Percentiles rank a stretch among this genome's conserved stretches.
phyloP scores from a whole-genome alignment of 1,140 invertebrate species.

The Cylas formicarius region DNA sequence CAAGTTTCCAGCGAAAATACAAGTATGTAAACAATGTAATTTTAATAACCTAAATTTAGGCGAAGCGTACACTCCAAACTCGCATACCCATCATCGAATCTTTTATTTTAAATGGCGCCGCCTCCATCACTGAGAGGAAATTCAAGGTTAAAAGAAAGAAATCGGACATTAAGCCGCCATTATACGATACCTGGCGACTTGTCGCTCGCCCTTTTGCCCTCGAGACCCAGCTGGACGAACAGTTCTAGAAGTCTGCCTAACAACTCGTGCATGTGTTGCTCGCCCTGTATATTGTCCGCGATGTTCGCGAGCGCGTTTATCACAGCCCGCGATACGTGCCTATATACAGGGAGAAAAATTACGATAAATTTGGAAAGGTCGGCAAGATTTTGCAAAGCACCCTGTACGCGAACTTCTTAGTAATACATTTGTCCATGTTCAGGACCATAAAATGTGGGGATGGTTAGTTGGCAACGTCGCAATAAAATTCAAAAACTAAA shows the following conservation, averaged over 20 bases:
- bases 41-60: too few relatives aligned
- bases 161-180: neutral
- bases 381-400: too few relatives aligned
- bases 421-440: too few relatives aligned
- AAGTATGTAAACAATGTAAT: too few relatives aligned
- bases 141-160: neutral
- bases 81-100: slow-evolving; percentile 22
- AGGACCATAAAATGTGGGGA: too few relatives aligned
- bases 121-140: slow-evolving; percentile 19
- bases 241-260: slow-evolving; percentile 84
- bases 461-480: too few relatives aligned
- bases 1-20: too few relatives aligned
- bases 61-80: too few relatives aligned
- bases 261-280: slow-evolving; percentile 78
- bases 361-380: neutral
- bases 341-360: slow-evolving; percentile 38
- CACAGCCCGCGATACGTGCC: slow-evolving; percentile 90
- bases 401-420: too few relatives aligned
- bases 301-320: slow-evolving; percentile 93
- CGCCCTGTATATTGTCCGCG: slow-evolving; percentile 85
- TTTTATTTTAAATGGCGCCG: slow-evolving; percentile 21
- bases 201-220: slow-evolving; percentile 89
- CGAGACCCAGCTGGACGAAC: slow-evolving; percentile 94
- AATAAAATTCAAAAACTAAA: too few relatives aligned
- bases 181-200: slow-evolving; percentile 55